Conservation (phyloP, 92 coral and sea anemone genomes). For the Paragorgia papillata region DNA sequence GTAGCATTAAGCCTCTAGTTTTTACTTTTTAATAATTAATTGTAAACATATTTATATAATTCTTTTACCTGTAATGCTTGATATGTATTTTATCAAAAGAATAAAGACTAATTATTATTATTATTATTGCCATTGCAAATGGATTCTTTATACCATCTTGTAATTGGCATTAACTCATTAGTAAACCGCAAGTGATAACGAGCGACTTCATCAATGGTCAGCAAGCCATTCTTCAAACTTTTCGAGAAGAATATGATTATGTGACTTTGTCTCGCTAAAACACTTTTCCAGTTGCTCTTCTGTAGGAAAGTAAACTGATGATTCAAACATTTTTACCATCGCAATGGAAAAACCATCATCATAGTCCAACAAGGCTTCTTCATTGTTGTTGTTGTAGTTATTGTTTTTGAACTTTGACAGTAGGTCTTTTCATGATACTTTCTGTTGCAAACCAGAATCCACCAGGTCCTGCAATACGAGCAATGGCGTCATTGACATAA, state of each 20-base stretch:
- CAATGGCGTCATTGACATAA: too few species aligned
- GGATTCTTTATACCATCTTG: slow-evolving; percentile 49
- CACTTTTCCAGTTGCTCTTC: slow-evolving; percentile 29
- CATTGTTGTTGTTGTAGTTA: slow-evolving; percentile 45
- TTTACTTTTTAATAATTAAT: too few species aligned
- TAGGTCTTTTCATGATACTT: too few species aligned
- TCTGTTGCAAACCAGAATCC: too few species aligned
- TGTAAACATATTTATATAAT: too few species aligned
- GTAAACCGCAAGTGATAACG: slow-evolving; percentile 38
- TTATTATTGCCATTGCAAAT: slow-evolving; percentile 46
- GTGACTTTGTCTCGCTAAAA: not conserved
- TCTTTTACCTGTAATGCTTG: too few species aligned
- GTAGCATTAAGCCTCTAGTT: too few species aligned
- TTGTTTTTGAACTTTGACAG: too few species aligned
- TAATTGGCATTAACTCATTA: too few species aligned
- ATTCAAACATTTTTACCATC: slow-evolving; percentile 48
- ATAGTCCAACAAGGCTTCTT: slow-evolving; percentile 48
- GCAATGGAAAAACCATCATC: slow-evolving; percentile 60
- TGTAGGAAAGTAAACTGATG: slow-evolving; percentile 35
- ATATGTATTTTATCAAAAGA: too few species aligned
- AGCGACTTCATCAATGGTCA: slow-evolving; percentile 12
- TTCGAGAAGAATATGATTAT: slow-evolving; percentile 40
- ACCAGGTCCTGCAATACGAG: too few species aligned
- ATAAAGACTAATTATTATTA: too few species aligned
- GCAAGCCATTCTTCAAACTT: slow-evolving; percentile 32